These are phyloP conservation scores for Cinclus cinclus DNA, from an alignment of 2,113 vertebrate genomes.

Conservation along the genomic window DNA sequence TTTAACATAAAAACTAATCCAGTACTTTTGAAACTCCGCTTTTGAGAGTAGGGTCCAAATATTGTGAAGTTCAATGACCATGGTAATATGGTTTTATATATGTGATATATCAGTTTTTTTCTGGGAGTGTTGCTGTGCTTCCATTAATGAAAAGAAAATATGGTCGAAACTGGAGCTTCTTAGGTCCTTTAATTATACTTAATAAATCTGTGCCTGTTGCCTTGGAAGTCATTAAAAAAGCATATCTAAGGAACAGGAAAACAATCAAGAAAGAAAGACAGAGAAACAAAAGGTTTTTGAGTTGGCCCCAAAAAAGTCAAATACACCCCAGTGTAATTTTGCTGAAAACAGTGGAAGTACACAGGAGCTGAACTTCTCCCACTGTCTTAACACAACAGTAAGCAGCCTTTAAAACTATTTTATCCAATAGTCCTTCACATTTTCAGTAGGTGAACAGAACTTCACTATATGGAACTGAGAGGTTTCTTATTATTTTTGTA, in stretches of 20 bases:
- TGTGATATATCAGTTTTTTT: not conserved
- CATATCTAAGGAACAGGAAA: not conserved
- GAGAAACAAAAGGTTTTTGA: not conserved
- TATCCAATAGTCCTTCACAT: not conserved
- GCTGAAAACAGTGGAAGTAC: not conserved
- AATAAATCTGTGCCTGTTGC: not conserved
- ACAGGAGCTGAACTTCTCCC: slow-evolving; percentile 18
- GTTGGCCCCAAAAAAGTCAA: not conserved
- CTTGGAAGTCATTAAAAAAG: not conserved
- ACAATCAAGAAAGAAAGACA: not conserved
- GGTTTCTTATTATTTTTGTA: not conserved
- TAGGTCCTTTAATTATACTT: not conserved
- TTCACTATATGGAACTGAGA: not conserved
- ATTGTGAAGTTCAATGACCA: not conserved
- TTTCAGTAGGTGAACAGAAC: not conserved
- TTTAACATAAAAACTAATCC: not conserved
- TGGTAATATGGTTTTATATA: not conserved
- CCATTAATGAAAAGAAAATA: not conserved
- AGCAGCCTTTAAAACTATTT: not conserved
- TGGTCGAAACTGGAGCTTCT: not conserved
- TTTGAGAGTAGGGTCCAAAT: not conserved
- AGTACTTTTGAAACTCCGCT: not conserved
- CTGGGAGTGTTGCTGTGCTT: not conserved
- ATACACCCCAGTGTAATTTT: not conserved
- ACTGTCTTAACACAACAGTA: not conserved